Evolutionary conservation across 2,888 invertebrate genomes (phyloP).

Genomic region (Hydrotaea diabolus): DNA sequence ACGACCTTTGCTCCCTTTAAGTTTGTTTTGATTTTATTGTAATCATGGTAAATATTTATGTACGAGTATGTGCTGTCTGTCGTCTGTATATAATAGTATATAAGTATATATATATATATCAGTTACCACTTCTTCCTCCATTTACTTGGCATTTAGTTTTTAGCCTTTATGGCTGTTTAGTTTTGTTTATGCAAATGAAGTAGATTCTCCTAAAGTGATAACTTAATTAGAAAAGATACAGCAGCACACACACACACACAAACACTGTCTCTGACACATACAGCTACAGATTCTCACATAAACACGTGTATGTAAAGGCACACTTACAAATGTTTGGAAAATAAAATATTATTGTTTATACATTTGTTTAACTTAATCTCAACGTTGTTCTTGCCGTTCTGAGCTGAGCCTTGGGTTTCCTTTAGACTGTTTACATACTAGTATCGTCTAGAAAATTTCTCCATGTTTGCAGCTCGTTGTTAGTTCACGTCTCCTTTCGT

Average conservation of each 20-base stretch:
- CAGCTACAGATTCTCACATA: too few relatives aligned
- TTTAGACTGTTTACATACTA: neutral
- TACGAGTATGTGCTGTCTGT: too few relatives aligned
- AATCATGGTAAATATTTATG: neutral
- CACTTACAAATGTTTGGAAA: neutral
- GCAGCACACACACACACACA: neutral
- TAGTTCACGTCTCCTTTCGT: neutral
- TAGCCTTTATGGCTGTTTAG: conserved; percentile 5
- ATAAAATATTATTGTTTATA: conserved; percentile 1
- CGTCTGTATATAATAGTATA: too few relatives aligned
- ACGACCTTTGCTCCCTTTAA: too few relatives aligned
- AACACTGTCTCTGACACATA: neutral
- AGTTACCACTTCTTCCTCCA: neutral
- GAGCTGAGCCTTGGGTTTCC: neutral
- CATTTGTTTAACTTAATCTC: neutral
- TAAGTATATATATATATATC: neutral
- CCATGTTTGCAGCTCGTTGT: neutral
- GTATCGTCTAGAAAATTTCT: neutral
- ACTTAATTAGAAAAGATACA: conserved; percentile 52
- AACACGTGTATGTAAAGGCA: too few relatives aligned
- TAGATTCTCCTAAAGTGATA: conserved; percentile 49
- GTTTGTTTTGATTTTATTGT: too few relatives aligned
- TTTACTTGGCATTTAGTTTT: neutral
- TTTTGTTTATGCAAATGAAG: conserved; percentile 56
- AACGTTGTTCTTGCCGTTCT: neutral